A percentile compares a stretch with the other conserved stretches of the same genome.
Evolutionary conservation across 2,113 vertebrate species (phyloP).

Genomic region (Procavia capensis): DNA sequence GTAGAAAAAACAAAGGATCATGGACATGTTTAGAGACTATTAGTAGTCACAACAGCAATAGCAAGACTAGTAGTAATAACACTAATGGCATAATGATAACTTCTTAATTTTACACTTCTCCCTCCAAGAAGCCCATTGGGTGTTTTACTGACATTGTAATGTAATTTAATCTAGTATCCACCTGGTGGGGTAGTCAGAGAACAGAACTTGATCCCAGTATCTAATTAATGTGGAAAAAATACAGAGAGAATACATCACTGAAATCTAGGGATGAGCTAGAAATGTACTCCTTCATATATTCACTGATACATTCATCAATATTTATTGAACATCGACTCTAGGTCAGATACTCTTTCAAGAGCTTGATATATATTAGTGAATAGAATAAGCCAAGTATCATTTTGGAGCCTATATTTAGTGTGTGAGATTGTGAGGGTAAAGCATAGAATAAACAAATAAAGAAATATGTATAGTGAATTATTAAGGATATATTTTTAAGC

Average conservation of each 20-base stretch:
- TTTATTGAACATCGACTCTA: constrained; percentile 8
- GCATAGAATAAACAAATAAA: background rate
- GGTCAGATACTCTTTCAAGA: background rate
- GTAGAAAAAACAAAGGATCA: background rate
- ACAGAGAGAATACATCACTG: constrained; percentile 8
- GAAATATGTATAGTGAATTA: background rate
- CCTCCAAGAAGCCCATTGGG: constrained; percentile 51
- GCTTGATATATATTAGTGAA: background rate
- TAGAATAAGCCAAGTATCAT: background rate
- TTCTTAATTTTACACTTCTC: constrained; percentile 68
- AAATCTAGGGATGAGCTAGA: background rate
- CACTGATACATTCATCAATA: constrained; percentile 29
- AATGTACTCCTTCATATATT: background rate
- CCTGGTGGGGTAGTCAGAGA: constrained; percentile 45
- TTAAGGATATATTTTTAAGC: background rate
- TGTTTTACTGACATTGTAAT: constrained; percentile 44
- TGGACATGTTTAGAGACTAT: constrained; percentile 18
- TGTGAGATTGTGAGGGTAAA: background rate
- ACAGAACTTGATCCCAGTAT: constrained; percentile 9
- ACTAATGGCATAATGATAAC: constrained; percentile 59
- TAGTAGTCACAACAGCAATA: constrained; percentile 59
- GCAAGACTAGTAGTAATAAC: constrained; percentile 47
- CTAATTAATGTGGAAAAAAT: constrained; percentile 50
- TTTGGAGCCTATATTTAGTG: background rate
- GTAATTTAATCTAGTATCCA: constrained; percentile 65